A percentile compares a stretch with the other conserved stretches of the same genome.
phyloP scores from a whole-genome alignment of 2,888 invertebrate genomes.

The Thecophora atra region DNA sequence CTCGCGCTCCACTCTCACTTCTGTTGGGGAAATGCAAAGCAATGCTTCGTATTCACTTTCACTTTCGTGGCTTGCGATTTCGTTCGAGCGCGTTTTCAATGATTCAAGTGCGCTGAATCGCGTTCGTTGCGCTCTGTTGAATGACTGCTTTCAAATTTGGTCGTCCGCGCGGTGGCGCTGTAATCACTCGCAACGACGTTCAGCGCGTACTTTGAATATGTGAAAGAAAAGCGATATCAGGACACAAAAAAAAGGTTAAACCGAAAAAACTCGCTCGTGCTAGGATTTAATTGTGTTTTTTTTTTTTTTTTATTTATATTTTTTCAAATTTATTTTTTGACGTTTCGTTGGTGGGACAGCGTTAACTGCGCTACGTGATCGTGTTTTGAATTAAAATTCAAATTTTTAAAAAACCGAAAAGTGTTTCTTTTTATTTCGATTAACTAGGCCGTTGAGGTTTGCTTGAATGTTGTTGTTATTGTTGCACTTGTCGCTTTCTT shows the following conservation, averaged over 20 bases:
- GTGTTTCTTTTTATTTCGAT: not conserved
- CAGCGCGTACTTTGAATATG: not conserved
- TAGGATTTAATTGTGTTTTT: constrained; percentile 46
- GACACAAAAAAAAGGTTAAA: too few species aligned
- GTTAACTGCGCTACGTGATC: constrained; percentile 45
- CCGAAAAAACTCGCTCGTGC: constrained; percentile 17
- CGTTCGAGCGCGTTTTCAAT: constrained; percentile 29
- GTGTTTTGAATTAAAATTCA: constrained; percentile 47
- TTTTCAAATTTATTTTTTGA: constrained; percentile 16
- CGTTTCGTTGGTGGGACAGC: constrained; percentile 20
- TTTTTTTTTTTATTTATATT: constrained; percentile 13
- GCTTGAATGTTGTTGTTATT: constrained; percentile 1
- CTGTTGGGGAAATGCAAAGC: not conserved
- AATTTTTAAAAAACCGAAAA: constrained; percentile 18
- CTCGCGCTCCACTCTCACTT: not conserved
- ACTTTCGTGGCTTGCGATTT: constrained; percentile 52
- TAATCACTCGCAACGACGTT: constrained; percentile 54
- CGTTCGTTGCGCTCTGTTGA: constrained; percentile 19
- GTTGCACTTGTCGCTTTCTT: constrained; percentile 16
- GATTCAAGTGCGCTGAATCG: constrained; percentile 35
- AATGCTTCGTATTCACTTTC: constrained; percentile 49
- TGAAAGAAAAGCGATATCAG: not conserved
- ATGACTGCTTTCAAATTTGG: not conserved
- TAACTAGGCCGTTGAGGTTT: constrained; percentile 25
- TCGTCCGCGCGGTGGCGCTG: constrained; percentile 34